These are phyloP conservation scores for Parauchenoglanis ngamensis DNA, from an alignment of 2,797 vertebrate genomes.

Conservation along the genomic window DNA sequence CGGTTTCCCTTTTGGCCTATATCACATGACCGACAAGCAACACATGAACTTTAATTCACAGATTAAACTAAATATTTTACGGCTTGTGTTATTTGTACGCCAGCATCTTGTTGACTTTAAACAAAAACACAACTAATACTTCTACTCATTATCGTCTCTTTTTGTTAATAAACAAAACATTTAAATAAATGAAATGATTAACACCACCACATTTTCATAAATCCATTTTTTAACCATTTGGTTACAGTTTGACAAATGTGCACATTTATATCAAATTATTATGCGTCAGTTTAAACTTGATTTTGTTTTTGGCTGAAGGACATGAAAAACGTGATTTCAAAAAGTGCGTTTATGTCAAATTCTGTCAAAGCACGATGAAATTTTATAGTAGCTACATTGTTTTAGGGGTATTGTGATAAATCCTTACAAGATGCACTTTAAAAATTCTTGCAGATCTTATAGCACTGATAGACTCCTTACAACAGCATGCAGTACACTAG, in stretches of 20 bases:
- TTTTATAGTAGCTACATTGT: neutral
- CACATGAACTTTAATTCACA: neutral
- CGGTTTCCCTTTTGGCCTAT: neutral
- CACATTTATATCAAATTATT: too few species aligned
- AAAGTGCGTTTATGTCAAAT: too few species aligned
- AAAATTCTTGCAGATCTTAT: neutral
- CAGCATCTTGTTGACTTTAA: neutral
- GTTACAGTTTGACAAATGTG: too few species aligned
- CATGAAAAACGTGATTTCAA: too few species aligned
- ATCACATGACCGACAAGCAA: neutral
- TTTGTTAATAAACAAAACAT: too few species aligned
- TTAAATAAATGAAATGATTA: too few species aligned
- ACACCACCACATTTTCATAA: too few species aligned
- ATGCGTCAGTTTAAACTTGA: neutral
- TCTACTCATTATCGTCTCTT: too few species aligned
- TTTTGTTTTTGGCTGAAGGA: neutral
- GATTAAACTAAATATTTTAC: neutral
- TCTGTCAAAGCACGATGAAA: too few species aligned
- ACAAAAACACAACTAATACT: too few species aligned
- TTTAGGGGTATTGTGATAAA: neutral
- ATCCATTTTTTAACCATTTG: too few species aligned
- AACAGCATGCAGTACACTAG: neutral
- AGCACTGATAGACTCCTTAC: neutral
- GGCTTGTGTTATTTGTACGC: neutral
- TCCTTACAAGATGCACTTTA: neutral